phyloP scores from a whole-genome alignment of 2,113 vertebrate species.

The Sterna hirundo region DNA sequence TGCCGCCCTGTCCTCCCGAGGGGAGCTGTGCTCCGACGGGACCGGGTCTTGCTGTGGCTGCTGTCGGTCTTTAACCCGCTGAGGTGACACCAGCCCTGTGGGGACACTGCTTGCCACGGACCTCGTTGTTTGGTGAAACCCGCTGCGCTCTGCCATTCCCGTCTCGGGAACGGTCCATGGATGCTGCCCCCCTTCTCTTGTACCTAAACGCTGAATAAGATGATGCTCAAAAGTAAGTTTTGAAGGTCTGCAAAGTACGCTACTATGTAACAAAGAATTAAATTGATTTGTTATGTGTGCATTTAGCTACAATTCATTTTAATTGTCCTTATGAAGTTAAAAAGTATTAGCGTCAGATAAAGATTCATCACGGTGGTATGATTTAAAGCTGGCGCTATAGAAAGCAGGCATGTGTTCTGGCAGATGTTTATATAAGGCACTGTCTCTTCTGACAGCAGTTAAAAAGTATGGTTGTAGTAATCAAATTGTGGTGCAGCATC shows the following conservation, averaged over 20 bases:
- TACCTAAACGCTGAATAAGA: slow-evolving; percentile 13
- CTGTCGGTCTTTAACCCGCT: not conserved
- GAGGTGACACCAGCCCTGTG: not conserved
- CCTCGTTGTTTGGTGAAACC: not conserved
- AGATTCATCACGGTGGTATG: slow-evolving; percentile 76
- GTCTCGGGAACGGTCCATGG: not conserved
- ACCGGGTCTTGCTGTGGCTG: not conserved
- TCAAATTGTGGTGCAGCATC: slow-evolving; percentile 81
- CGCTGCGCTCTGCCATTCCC: not conserved
- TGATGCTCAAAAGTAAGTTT: slow-evolving; percentile 55
- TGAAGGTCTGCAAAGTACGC: slow-evolving; percentile 58
- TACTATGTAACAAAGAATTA: slow-evolving; percentile 60
- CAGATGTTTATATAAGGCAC: slow-evolving; percentile 80
- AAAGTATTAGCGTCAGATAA: slow-evolving; percentile 81
- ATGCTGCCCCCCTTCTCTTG: not conserved
- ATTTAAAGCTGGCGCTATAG: slow-evolving; percentile 72
- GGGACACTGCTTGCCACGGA: not conserved
- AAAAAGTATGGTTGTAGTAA: slow-evolving; percentile 82
- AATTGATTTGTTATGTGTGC: slow-evolving; percentile 73
- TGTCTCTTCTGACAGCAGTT: slow-evolving; percentile 83
- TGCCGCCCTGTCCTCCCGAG: not conserved
- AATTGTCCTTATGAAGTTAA: slow-evolving; percentile 84
- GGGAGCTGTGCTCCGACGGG: not conserved
- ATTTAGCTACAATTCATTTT: slow-evolving; percentile 82
- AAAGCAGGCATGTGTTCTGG: slow-evolving; percentile 77